These are phyloP conservation scores for Phyllotreta cruciferae DNA, from an alignment of 2,888 invertebrate species.

Conservation along the genomic window DNA sequence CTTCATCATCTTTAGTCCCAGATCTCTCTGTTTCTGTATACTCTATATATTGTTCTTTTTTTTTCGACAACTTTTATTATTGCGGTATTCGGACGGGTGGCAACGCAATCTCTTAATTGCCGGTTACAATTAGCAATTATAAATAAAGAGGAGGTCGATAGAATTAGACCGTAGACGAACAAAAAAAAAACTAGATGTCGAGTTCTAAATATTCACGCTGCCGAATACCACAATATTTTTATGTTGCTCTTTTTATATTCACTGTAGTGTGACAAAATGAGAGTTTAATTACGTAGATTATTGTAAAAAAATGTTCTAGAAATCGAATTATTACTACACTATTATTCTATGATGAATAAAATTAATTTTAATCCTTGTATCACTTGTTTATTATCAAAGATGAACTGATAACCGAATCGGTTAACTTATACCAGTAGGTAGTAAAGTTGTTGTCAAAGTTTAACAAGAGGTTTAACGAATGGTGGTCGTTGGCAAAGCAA, in stretches of 20 bases:
- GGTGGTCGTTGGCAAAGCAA: too few relatives aligned
- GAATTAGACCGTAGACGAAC: conserved; percentile 6
- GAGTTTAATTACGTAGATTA: too few relatives aligned
- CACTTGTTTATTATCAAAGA: too few relatives aligned
- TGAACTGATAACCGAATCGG: too few relatives aligned
- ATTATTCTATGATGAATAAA: too few relatives aligned
- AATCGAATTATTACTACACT: too few relatives aligned
- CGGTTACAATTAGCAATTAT: neutral
- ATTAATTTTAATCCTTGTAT: too few relatives aligned
- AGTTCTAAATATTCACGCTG: neutral
- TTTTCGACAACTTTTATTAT: neutral
- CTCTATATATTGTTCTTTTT: neutral
- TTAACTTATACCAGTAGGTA: too few relatives aligned
- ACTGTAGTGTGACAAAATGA: neutral
- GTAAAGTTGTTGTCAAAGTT: too few relatives aligned
- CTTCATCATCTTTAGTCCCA: too few relatives aligned
- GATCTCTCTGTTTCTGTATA: neutral
- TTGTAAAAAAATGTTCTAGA: too few relatives aligned
- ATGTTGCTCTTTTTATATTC: conserved; percentile 3
- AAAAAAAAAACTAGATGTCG: neutral
- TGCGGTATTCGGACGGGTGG: neutral
- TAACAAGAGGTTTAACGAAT: too few relatives aligned
- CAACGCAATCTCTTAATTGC: conserved; percentile 3
- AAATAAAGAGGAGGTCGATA: conserved; percentile 6
- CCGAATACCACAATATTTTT: conserved; percentile 3